A percentile compares a stretch with the other conserved stretches of the same genome.
phyloP scores from a whole-genome alignment of 2,888 invertebrate genomes.

The Nomada goodeniana region DNA sequence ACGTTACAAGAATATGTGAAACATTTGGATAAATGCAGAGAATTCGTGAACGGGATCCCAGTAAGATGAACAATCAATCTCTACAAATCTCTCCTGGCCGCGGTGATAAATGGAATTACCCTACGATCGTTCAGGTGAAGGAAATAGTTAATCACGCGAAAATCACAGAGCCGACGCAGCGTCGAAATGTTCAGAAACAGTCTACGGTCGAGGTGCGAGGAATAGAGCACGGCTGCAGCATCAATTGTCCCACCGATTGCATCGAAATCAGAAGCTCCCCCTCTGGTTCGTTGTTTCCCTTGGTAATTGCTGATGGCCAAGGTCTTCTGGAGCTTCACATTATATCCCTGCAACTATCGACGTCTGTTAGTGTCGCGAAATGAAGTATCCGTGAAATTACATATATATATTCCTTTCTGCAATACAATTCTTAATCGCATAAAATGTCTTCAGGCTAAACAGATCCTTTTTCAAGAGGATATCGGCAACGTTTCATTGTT shows the following conservation, averaged over 20 bases:
- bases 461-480: constrained; percentile 64
- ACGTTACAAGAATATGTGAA: constrained; percentile 33
- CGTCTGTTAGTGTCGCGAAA: constrained; percentile 68
- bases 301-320: constrained; percentile 71
- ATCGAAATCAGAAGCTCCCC: neutral
- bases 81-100: neutral
- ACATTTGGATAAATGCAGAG: constrained; percentile 42
- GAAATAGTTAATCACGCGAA: constrained; percentile 1
- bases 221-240: constrained; percentile 26
- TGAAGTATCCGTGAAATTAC: neutral
- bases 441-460: constrained; percentile 62
- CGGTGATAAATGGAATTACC: neutral
- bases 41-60: constrained; percentile 15
- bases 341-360: constrained; percentile 72
- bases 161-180: neutral
- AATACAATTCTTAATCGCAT: neutral
- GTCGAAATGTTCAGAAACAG: neutral
- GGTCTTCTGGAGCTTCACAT: constrained; percentile 78
- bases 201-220: constrained; percentile 2
- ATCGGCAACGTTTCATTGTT: constrained; percentile 67
- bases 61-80: constrained; percentile 39
- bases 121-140: constrained; percentile 37
- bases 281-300: constrained; percentile 61
- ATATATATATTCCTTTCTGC: neutral
- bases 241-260: constrained; percentile 48